Base-by-base conservation (phyloP, 2,888 invertebrate genomes). In the Magallana nippona region DNA sequence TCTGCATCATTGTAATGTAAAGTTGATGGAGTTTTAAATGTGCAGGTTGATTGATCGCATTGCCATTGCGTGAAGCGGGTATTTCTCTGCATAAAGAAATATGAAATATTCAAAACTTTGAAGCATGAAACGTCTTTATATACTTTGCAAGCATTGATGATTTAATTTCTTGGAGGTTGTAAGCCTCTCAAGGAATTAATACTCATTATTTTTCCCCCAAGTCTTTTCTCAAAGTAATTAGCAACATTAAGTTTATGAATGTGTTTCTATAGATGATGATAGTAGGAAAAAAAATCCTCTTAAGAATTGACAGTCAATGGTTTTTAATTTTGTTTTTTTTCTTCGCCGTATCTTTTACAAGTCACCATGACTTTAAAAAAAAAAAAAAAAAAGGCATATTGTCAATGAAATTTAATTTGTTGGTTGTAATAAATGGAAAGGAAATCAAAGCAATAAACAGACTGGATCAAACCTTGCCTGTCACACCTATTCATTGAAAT, bases 11-110 rank as follows among this genome's bases (percentile, higher is more conserved):
- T 71, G 71, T 71, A 71, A 71, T 71, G 71, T 32, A 71, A 71
- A 71, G 27, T 71, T 27, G 27, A 71, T 71, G 71, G 71, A 71
- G 13, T 71, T 71, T 71, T 71, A 71, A 71, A 71, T 71, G 71
- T 27, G 27, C 71, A 32, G 32, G 15, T 27, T 27, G 71, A 71
- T 27, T 27, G 71, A 19, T 71, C 32, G 11, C 13, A 71, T 71
- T 15, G 71, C 32, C 32, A 32, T 15, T 71, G 27, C 22, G 27
- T 44, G 44, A 22, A 32, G 0, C 19, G 32, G 13, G 32, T 71
- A 27, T 71, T 71, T 71, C 22, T 27, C 22, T 15, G 22, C 71
- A 60, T 71, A 71, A 27, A 71, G 15, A 71, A 22, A 13, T 63
- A 19, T 63, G 32, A 71, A 71, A 71, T 71, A 27, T 71, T 71